Base-by-base conservation (phyloP, 2,888 invertebrate species). In the Deilephila elpenor region DNA sequence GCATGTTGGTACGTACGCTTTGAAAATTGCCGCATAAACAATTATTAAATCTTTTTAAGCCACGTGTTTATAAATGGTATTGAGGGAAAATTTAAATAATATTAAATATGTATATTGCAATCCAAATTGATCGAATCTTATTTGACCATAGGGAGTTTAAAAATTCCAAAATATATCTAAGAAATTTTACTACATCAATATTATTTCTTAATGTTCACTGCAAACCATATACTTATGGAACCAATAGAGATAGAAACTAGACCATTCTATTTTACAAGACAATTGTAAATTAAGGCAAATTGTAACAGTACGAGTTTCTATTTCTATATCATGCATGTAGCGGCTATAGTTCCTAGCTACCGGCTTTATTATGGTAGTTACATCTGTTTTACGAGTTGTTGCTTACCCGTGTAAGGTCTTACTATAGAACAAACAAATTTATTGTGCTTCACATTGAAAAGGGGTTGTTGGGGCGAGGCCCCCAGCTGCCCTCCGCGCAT, bases 401-500 rank as follows among this genome's bases (percentile, higher is more conserved):
- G 59, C 75, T 59, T 75, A 62, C 53, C 60, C 20, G 72, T 72
- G 20, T 71, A 29, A 73, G 75, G 59, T 72, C 70, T 83, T 83
- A 78, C 82, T 83, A 85, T 85, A 80, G 83, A 83, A 82, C 80
- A 84, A 81, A 84, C 82, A 84, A 79, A 86, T 84, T 85, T 83
- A 86, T 87, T 84, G 80, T 84, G 80, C 77, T 79, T 76, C 77
- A 75, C 76, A 80, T 80, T 83, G 84, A 81, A 86, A 84, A 84
- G 84, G 89, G 90, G 85, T 85, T 85, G 86, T 77, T 80, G 84
- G 84, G 82, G 88, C 82, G 88, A 90, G 91, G 91, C 88, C 89
- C 83, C 83, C 78, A 80, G 76, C 79, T 81, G 82, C 78, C 86
- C 85, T 85, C 83, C 80, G 93, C 94, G 94, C 94, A 93, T 94